These are phyloP conservation scores for Torymus auratus DNA, from an alignment of 2,888 invertebrate species.

Conservation along the genomic window DNA sequence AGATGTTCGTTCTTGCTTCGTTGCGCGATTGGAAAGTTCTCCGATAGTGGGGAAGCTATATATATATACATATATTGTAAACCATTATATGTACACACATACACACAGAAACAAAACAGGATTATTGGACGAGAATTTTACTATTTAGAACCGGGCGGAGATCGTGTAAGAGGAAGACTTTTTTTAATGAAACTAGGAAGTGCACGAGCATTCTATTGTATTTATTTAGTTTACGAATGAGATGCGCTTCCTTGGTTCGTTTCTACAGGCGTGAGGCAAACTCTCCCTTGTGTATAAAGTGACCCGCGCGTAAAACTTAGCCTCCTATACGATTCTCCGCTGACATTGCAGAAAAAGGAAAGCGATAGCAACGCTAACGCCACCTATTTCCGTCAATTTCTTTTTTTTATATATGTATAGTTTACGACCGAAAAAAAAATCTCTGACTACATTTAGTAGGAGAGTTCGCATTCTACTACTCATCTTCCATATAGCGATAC, in stretches of 20 bases:
- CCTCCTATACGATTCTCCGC: neutral
- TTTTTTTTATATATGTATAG: neutral
- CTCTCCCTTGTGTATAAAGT: constrained; percentile 27
- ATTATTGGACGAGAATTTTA: constrained; percentile 21
- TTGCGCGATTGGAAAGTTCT: constrained; percentile 38
- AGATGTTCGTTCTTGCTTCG: constrained; percentile 9
- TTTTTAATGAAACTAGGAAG: constrained; percentile 30
- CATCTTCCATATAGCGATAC: constrained; percentile 75
- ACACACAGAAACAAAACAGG: neutral
- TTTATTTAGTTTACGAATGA: constrained; percentile 43
- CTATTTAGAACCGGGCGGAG: neutral
- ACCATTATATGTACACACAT: too few relatives aligned
- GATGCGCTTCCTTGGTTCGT: constrained; percentile 42
- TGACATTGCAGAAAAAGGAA: neutral
- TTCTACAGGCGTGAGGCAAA: constrained; percentile 5
- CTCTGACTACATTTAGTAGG: constrained; percentile 17
- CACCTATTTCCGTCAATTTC: constrained; percentile 19
- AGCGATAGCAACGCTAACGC: neutral
- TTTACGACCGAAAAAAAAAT: constrained; percentile 13
- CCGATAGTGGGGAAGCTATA: neutral
- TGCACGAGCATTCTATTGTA: constrained; percentile 28
- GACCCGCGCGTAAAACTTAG: constrained; percentile 29
- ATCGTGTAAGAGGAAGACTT: neutral
- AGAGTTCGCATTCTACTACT: constrained; percentile 66
- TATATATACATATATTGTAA: too few relatives aligned